Evolutionary conservation across 2,113 vertebrate species (phyloP).

Genomic region (Gymnocephalus cernua): DNA sequence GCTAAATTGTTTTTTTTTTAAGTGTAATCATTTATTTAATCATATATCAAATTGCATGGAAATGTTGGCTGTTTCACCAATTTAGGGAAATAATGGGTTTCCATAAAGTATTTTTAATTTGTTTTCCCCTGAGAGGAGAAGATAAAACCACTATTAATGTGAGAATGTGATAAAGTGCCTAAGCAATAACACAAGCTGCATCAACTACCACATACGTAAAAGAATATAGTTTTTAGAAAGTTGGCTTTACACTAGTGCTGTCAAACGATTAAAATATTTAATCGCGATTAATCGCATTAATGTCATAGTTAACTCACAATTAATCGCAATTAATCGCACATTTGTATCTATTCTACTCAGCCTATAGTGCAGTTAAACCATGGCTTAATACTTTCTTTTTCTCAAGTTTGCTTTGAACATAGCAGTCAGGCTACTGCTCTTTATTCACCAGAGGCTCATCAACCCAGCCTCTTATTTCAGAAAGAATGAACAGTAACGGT

Average conservation of each 20-base stretch:
- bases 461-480: no score
- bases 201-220: background rate
- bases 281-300: no score
- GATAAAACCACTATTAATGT: background rate
- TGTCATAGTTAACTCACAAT: no score
- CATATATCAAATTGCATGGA: background rate
- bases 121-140: background rate
- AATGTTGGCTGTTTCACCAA: background rate
- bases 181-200: slow-evolving; percentile 1
- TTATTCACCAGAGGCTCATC: no score
- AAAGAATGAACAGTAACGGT: no score
- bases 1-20: background rate
- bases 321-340: no score
- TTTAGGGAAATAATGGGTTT: background rate
- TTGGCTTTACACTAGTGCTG: background rate
- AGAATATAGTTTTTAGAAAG: background rate
- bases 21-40: slow-evolving; percentile 7
- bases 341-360: no score
- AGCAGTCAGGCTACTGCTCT: no score
- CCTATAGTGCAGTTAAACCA: no score
- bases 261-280: no score
- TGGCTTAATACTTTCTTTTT: no score
- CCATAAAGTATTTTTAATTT: background rate
- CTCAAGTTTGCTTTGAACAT: no score
- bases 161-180: slow-evolving; percentile 24